Base-by-base conservation (phyloP, 1,140 invertebrate species). In the Diachasmimorpha longicaudata region DNA sequence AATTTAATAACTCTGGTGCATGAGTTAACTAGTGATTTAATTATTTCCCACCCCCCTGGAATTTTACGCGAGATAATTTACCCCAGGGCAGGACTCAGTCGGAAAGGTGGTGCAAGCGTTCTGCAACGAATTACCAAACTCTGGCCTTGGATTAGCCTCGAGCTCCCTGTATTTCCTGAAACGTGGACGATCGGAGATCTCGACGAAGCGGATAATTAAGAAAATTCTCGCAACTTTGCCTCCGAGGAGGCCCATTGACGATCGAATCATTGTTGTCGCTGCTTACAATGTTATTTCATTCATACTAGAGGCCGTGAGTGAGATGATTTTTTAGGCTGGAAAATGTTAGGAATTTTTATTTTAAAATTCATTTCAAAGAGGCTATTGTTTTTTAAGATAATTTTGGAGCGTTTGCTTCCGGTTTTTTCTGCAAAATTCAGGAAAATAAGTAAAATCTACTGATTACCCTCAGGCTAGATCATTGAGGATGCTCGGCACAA, bases 401-500 rank as follows among this genome's bases (percentile, higher is more conserved):
- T n/a, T n/a, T n/a, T n/a, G 31, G 31, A 31, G 31, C 31, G 31
- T 31, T 31, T 31, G 31, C 31, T 31, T 31, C 31, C 2, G 2
- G 2, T 31, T 31, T 31, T 31, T 31, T 31, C 6, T 31, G 31
- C 6, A 31, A 6, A 31, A 31, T 31, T 2, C 31, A 31, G 31
- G 6, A 31, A 31, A 31, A 31, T 31, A 31, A 31, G 31, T 74
- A 42, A 31, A 58, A 42, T 48, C 13, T 6, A 70, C 58, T 71
- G 8, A 71, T 70, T 13, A 58, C 46, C 46, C 72, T 4, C 75
- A 91, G 91, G 94, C 93, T 0, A 93, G 93, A 76, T 87, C 91
- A 0, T 82, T 93, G 36, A 86, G 89, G 21, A 90, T 96, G 89
- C 91, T 93, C 0, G 90, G 93, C 77, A 92, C 93, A 0, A 89